phyloP scores from a whole-genome alignment of 1,140 invertebrate genomes.

The Eriocheir sinensis region DNA sequence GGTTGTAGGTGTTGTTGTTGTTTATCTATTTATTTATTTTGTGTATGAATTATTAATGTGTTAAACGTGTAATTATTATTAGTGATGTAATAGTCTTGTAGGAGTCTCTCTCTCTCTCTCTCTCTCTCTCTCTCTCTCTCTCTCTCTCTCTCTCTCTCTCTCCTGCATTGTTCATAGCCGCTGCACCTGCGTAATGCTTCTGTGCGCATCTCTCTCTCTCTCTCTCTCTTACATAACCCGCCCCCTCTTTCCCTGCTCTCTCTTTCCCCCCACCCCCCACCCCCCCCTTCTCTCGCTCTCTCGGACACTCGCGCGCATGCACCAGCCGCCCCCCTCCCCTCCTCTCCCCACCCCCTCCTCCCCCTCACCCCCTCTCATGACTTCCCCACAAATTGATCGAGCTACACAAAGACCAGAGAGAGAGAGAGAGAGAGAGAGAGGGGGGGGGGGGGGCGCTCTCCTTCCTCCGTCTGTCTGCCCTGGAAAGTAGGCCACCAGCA shows the following conservation, averaged over 20 bases:
- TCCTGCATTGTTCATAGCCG: neutral
- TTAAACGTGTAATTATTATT: neutral
- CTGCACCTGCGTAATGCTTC: neutral
- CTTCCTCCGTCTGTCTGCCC: too few species aligned
- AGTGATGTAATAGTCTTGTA: neutral
- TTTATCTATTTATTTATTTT: neutral
- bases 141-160: constrained; percentile 49
- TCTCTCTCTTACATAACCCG: neutral
- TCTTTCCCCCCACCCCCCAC: neutral
- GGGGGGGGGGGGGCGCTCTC: neutral
- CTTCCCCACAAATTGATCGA: constrained; percentile 35
- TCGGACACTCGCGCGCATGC: constrained; percentile 1
- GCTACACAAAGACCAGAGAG: constrained; percentile 40
- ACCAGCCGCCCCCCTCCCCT: neutral
- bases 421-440: neutral
- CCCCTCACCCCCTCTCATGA: neutral
- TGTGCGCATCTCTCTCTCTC: neutral
- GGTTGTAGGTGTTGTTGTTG: neutral
- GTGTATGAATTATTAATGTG: neutral
- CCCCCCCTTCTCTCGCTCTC: constrained; percentile 18
- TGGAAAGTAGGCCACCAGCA: neutral
- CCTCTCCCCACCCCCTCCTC: neutral
- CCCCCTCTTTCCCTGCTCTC: neutral
- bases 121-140: constrained; percentile 27
- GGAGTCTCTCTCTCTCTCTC: neutral